Base-by-base conservation (phyloP, 1,140 invertebrate genomes). In the Heliothis virescens region DNA sequence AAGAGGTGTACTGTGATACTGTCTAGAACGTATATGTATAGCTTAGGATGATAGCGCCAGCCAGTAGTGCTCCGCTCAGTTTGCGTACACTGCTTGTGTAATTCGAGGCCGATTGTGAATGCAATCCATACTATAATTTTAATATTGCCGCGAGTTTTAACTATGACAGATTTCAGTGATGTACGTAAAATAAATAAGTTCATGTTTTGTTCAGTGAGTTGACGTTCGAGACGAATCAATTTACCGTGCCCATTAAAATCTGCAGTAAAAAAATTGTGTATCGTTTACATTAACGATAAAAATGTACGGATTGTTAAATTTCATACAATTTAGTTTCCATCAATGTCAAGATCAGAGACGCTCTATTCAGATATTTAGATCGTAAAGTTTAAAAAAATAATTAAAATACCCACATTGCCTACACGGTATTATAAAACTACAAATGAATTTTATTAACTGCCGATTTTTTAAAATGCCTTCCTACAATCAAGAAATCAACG, bases 61-160 rank as follows among this genome's bases (percentile, higher is more conserved):
- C 85, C 90, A 91, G 89, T 91, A 89, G 87, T 88, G 91, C 86
- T 90, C 87, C 63, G 86, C 77, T 85, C 85, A 80, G 92, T 89
- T 88, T 90, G 91, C 91, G 90, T 85, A 89, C 88, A 89, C 83
- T 88, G 90, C 86, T 87, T 87, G 88, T 89, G 86, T 89, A 88
- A 87, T 87, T 92, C 83, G 91, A 91, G 86, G 82, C 85, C 78
- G 86, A 86, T 90, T 85, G 87, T 85, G 85, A 87, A 88, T 87
- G 81, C 82, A 87, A 89, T 86, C 85, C 80, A 85, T 85, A 84
- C 69, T 82, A 87, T 85, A 89, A 86, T 81, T 83, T 83, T 86
- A 87, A 72, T 65, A 80, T 87, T 88, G 83, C 83, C 89, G 90
- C 86, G 90, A 86, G 82, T 90, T 82, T 79, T 73, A 50, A 87